phyloP scores from a whole-genome alignment of 2,113 vertebrate species.

The Malurus cyaneus region DNA sequence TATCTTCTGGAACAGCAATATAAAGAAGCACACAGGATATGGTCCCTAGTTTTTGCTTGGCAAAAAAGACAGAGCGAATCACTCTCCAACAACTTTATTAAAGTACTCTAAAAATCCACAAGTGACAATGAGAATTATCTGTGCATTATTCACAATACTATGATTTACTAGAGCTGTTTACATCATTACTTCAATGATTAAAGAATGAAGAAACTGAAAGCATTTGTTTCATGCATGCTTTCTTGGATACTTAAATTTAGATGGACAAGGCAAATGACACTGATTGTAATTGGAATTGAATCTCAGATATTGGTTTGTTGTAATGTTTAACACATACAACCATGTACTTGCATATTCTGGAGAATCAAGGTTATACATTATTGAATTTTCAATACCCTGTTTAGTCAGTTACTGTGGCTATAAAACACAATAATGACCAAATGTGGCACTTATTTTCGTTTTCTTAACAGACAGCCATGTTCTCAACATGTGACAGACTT shows the following conservation, averaged over 20 bases:
- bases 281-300: neutral
- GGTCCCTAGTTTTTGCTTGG: neutral
- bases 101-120: neutral
- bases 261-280: neutral
- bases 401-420: neutral
- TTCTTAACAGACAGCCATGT: neutral
- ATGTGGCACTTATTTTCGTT: neutral
- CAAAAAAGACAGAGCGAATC: neutral
- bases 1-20: neutral
- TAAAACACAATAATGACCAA: neutral
- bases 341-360: neutral
- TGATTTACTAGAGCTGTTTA: neutral
- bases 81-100: neutral
- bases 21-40: neutral
- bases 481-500: neutral
- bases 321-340: neutral
- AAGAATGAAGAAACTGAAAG: neutral
- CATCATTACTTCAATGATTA: neutral
- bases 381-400: neutral
- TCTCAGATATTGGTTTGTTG: neutral
- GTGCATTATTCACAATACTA: neutral
- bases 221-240: neutral
- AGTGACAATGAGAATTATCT: neutral
- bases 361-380: neutral
- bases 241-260: neutral